Base-by-base conservation (phyloP, 2,888 invertebrate genomes). In the Brenthis daphne region DNA sequence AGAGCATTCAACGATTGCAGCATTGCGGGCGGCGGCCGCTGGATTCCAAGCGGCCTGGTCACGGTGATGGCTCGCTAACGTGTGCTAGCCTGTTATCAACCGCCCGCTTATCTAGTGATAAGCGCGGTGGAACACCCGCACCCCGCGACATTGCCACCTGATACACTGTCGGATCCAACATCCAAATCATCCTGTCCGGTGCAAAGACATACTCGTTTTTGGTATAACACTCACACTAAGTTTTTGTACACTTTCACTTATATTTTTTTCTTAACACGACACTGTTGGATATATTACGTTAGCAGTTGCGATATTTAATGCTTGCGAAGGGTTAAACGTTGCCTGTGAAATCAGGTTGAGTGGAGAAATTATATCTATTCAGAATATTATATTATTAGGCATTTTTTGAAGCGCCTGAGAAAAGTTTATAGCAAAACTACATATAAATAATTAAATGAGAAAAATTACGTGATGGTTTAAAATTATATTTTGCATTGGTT, bases 1-100 rank as follows among this genome's bases (percentile, higher is more conserved):
- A 97, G 94, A 88, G 96, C 96, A 94, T 97, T 97, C 91, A 97
- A 93, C 80, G 97, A 96, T 91, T 96, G 96, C 90, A 97, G 94
- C 97, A 97, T 97, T 78, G 87, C 92, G 95, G 91, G 92, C 93
- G 91, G 92, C 92, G 91, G 92, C 93, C 91, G 90, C 85, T 85
- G 83, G 75, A 74, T 80, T 76, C 83, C 83, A 75, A 87, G 87
- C 87, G 84, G 85, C 89, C 90, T 88, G 86, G 92, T 90, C 91
- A 93, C 89, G 87, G 82, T 90, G 90, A 86, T 85, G 83, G 79
- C 81, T 83, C 84, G 83, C 82, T 84, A 82, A 80, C 85, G 86
- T 86, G 84, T 87, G 89, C 84, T 80, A 77, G 80, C 80, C 78
- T 65, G 68, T 72, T 84, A 84, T 85, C 81, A 82, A 77, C 83